Evolutionary conservation across 2,888 invertebrate genomes (phyloP), one percentile per base, ranked within the genome.

Genomic region (Saturnia japonica): DNA sequence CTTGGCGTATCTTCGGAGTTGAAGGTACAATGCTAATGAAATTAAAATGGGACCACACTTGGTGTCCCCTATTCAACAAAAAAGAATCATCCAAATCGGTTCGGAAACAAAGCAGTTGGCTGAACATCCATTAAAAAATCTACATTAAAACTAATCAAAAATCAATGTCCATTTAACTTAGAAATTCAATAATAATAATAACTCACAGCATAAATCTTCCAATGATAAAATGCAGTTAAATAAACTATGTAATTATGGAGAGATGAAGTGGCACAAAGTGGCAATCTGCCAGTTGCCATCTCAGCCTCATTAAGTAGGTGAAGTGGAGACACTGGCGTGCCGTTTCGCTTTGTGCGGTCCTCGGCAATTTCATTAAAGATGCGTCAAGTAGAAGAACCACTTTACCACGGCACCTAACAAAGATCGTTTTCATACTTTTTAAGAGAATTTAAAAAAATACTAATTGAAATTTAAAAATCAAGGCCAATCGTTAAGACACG

Each of bases 251-350:
- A 64, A 40, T 64, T 64, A 7, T 64, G 64, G 19, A 6, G 25
- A 64, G n/a, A 54, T 8, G 60, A 62, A 62, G 60, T 60, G 60
- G 60, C 19, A 9, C 34, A 40, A 62, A 62, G 62, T 64, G 64
- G 64, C 64, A 64, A 19, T n/a, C 34, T 64, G 64, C 64, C 64
- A 64, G 64, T 64, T 64, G 64, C 64, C 64, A 22, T 64, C 64
- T 64, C 64, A 64, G 64, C 64, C 14, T 9, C 40, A n/a, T 64
- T 64, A 64, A 64, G 40, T 64, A 19, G 64, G 64, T 64, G 64
- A 64, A 64, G 64, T 40, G 40, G 34, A n/a, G n/a, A 40, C 64
- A 57, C 57, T 25, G 57, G 25, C 25, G 22, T 64, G 40, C 34
- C 16, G 40, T 6, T 16, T 40, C n/a, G 64, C 40, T 64, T 40